These are phyloP conservation scores for Syrrhaptes paradoxus DNA, from an alignment of 2,113 vertebrate species.

Conservation along the genomic window DNA sequence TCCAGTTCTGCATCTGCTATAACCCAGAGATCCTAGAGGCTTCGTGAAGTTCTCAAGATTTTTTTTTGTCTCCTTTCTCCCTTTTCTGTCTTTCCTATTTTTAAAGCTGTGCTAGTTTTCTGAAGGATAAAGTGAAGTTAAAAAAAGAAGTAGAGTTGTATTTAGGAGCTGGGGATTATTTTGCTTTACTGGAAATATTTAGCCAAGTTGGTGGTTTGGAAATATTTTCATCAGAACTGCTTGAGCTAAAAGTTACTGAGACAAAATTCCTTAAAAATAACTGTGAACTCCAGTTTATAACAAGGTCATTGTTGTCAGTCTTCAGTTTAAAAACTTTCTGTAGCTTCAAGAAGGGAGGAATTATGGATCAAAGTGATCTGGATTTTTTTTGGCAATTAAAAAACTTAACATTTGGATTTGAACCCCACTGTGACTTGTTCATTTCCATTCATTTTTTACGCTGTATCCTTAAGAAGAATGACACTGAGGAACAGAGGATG, in stretches of 20 bases:
- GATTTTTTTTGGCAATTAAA: neutral
- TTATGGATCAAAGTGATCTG: slow-evolving; percentile 31
- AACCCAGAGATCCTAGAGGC: neutral
- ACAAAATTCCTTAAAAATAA: slow-evolving; percentile 72
- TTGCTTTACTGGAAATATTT: slow-evolving; percentile 63
- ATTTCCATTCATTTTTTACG: slow-evolving; percentile 49
- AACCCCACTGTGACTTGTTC: slow-evolving; percentile 27
- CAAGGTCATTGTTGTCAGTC: slow-evolving; percentile 55
- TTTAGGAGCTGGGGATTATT: slow-evolving; percentile 49
- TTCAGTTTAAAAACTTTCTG: slow-evolving; percentile 51
- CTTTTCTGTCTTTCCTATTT: neutral
- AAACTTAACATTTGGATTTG: slow-evolving; percentile 32
- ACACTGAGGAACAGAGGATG: slow-evolving; percentile 24
- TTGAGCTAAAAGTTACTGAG: slow-evolving; percentile 64
- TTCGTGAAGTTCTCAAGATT: neutral
- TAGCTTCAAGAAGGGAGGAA: slow-evolving; percentile 43
- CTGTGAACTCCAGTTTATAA: slow-evolving; percentile 52
- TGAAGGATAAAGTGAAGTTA: slow-evolving; percentile 5
- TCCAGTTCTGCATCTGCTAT: neutral
- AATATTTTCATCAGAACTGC: slow-evolving; percentile 68
- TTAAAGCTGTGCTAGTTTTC: neutral
- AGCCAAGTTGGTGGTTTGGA: slow-evolving; percentile 62
- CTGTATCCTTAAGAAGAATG: slow-evolving; percentile 39
- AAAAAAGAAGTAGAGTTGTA: slow-evolving; percentile 16
- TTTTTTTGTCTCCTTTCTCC: neutral